These are phyloP conservation scores for Saguinus imperator DNA, from an alignment of 2,113 vertebrate genomes.

Conservation along the genomic window DNA sequence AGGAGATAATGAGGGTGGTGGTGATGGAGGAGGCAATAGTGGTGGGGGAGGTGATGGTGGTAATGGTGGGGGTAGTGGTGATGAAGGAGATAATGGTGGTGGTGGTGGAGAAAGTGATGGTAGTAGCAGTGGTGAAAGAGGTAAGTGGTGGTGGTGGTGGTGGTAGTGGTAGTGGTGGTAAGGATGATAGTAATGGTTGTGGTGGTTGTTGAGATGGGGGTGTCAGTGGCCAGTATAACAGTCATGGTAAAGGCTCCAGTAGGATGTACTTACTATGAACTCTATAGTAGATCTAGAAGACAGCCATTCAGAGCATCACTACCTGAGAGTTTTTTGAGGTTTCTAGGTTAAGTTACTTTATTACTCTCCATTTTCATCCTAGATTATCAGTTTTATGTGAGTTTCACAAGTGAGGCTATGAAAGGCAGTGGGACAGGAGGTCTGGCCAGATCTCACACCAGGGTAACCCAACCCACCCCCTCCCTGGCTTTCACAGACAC, in stretches of 20 bases:
- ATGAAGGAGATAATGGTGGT: background rate
- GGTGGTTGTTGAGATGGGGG: background rate
- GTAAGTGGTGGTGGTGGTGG: too few relatives aligned
- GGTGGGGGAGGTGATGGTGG: background rate
- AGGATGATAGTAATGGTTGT: background rate
- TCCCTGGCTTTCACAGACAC: background rate
- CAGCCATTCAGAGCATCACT: rapidly evolving
- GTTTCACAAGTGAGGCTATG: background rate
- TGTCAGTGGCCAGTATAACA: background rate
- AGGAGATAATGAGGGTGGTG: background rate
- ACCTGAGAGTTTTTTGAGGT: background rate
- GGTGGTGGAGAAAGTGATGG: rapidly evolving
- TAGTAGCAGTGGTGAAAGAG: background rate
- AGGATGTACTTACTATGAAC: background rate
- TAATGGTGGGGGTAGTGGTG: background rate
- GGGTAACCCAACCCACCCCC: background rate
- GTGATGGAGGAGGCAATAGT: too few relatives aligned
- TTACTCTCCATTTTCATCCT: background rate
- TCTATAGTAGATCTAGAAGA: background rate
- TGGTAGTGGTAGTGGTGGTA: too few relatives aligned
- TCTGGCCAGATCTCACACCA: background rate
- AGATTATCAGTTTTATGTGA: background rate
- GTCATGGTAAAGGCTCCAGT: too few relatives aligned
- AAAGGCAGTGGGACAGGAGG: background rate
- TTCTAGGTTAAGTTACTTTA: background rate